These are phyloP conservation scores for Montipora sp. DNA, from an alignment of 64 coral and sea anemone genomes.

Conservation along the genomic window DNA sequence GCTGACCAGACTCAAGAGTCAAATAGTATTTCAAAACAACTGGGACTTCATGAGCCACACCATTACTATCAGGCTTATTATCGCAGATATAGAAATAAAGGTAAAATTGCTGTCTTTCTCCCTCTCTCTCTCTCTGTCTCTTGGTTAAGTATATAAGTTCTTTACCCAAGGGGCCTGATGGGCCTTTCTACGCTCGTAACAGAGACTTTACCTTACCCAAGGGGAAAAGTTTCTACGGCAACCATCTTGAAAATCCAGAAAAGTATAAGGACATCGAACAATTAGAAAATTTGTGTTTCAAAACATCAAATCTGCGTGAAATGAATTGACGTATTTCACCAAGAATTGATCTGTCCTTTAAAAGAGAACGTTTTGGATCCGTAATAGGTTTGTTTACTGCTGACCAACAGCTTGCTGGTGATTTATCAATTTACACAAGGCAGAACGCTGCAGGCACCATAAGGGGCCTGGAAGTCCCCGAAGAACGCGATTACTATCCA, in stretches of 20 bases:
- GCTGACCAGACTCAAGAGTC: background rate
- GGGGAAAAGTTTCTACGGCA: background rate
- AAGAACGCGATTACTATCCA: slow-evolving; percentile 1
- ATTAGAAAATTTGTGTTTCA: slow-evolving; percentile 2
- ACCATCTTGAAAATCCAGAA: background rate
- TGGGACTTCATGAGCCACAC: slow-evolving; percentile 23
- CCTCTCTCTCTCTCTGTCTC: background rate
- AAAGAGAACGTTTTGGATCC: background rate
- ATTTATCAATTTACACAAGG: slow-evolving; percentile 63
- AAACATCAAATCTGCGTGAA: slow-evolving; percentile 15
- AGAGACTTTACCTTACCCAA: background rate
- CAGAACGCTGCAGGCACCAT: slow-evolving; percentile 53
- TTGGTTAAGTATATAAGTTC: background rate
- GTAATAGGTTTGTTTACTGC: slow-evolving; percentile 10
- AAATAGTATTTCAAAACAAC: background rate
- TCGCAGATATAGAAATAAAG: slow-evolving; percentile 28
- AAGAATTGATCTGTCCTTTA: background rate
- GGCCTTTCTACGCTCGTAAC: no score
- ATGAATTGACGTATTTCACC: background rate
- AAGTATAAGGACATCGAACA: no score
- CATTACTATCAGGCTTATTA: slow-evolving; percentile 20
- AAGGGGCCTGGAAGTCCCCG: slow-evolving; percentile 60
- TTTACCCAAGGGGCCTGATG: background rate
- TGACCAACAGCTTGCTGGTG: slow-evolving; percentile 34
- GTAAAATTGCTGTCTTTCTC: background rate